These are phyloP conservation scores for Genyomyrus donnyi DNA, from an alignment of 2,113 vertebrate species.

Conservation along the genomic window DNA sequence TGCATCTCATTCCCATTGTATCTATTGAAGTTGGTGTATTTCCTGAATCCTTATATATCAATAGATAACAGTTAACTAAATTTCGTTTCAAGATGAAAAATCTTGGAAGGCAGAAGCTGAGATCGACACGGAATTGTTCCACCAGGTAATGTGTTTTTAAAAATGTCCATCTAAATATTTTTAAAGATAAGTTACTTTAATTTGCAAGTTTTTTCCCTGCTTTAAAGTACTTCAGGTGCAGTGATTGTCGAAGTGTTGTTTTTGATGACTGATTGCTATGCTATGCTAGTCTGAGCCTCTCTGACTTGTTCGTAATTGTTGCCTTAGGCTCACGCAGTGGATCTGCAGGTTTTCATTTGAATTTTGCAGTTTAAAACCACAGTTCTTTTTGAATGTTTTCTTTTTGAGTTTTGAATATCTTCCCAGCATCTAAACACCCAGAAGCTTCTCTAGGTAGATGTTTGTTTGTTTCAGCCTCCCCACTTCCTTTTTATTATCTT, in stretches of 20 bases:
- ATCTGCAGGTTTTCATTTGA: not conserved
- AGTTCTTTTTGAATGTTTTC: not conserved
- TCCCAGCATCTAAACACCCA: not conserved
- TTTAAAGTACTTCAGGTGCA: not conserved
- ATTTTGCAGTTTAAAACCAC: not conserved
- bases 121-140: conserved; percentile 98
- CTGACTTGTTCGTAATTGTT: conserved; percentile 32
- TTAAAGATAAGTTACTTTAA: not conserved
- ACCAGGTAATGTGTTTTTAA: conserved; percentile 73
- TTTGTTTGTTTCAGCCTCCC: not conserved
- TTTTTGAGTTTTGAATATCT: not conserved
- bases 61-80: not conserved
- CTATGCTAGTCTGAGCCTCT: not conserved
- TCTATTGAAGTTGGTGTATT: not conserved
- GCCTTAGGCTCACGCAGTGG: not conserved
- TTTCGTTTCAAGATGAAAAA: conserved; percentile 77
- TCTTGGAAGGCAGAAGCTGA: conserved; percentile 96
- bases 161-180: conserved; percentile 1
- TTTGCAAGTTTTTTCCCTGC: not conserved
- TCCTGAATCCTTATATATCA: not conserved
- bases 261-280: not conserved
- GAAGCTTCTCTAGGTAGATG: not conserved
- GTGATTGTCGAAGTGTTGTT: not conserved
- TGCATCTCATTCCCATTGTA: not conserved
- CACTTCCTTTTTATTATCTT: not conserved